A percentile compares a stretch with the other conserved stretches of the same genome.
These are phyloP conservation scores for Synanthedon formicaeformis DNA, from an alignment of 2,888 invertebrate species.

Conservation along the genomic window DNA sequence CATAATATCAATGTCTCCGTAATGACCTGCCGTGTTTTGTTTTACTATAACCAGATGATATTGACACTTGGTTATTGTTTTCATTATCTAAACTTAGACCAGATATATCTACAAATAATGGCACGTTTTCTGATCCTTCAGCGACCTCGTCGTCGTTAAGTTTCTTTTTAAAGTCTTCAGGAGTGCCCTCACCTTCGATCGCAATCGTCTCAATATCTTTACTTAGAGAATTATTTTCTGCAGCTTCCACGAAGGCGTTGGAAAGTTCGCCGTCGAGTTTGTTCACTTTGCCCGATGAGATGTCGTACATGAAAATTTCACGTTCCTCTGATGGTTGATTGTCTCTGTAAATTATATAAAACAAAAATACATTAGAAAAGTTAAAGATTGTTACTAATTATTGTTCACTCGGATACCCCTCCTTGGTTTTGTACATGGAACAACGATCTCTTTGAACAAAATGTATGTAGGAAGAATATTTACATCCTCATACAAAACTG, in stretches of 20 bases:
- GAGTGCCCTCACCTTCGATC: conserved; percentile 61
- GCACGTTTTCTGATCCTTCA: conserved; percentile 63
- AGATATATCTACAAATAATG: conserved; percentile 63
- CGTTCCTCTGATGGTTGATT: conserved; percentile 66
- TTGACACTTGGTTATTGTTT: conserved; percentile 51
- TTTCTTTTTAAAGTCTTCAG: conserved; percentile 46
- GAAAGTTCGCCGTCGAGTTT: conserved; percentile 85
- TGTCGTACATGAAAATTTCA: conserved; percentile 91
- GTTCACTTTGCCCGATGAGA: conserved; percentile 78
- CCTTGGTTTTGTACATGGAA: no score
- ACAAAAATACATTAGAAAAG: conserved; percentile 1
- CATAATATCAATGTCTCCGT: conserved; percentile 43
- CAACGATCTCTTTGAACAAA: no score
- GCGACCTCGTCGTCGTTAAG: conserved; percentile 29
- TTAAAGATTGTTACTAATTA: not conserved
- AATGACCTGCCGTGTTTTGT: conserved; percentile 62
- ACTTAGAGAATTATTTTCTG: conserved; percentile 83
- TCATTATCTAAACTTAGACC: conserved; percentile 49
- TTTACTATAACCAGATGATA: conserved; percentile 66
- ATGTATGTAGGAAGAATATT: no score
- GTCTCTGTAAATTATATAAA: conserved; percentile 45
- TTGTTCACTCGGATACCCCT: no score
- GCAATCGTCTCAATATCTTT: conserved; percentile 73
- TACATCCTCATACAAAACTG: no score
- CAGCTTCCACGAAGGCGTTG: conserved; percentile 86